Evolutionary conservation across 2,888 invertebrate species (phyloP).

Genomic region (Lepeophtheirus nordmannii): DNA sequence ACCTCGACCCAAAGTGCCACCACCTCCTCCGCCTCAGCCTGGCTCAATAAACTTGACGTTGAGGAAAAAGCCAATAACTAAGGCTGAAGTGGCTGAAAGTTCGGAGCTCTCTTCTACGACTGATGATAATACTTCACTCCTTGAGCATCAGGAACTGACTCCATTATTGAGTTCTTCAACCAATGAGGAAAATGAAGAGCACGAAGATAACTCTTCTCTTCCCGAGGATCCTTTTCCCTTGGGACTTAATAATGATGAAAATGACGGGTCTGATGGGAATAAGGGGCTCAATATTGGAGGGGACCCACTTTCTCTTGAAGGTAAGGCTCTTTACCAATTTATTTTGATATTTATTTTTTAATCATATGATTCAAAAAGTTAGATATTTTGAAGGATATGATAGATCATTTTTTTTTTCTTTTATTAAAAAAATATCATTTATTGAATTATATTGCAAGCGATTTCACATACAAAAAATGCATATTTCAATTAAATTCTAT

Average conservation of each 20-base stretch:
- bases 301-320: too few relatives aligned
- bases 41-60: not conserved
- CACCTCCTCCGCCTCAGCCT: not conserved
- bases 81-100: not conserved
- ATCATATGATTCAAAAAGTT: too few relatives aligned
- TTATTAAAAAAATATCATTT: too few relatives aligned
- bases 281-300: too few relatives aligned
- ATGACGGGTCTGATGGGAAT: not conserved
- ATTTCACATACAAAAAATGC: too few relatives aligned
- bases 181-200: conserved; percentile 4
- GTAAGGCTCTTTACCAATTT: too few relatives aligned
- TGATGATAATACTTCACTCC: conserved; percentile 5
- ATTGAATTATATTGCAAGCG: too few relatives aligned
- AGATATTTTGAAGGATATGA: too few relatives aligned
- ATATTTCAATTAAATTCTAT: too few relatives aligned
- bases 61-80: not conserved
- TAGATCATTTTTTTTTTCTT: too few relatives aligned
- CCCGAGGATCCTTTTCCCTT: conserved; percentile 20
- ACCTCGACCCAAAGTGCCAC: not conserved
- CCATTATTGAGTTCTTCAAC: conserved; percentile 3
- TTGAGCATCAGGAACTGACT: conserved; percentile 17
- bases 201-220: not conserved
- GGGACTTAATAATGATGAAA: not conserved
- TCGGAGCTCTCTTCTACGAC: conserved; percentile 10
- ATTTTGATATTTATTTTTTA: too few relatives aligned